phyloP scores from a whole-genome alignment of 2,888 invertebrate species.

The Steromphala cineraria region DNA sequence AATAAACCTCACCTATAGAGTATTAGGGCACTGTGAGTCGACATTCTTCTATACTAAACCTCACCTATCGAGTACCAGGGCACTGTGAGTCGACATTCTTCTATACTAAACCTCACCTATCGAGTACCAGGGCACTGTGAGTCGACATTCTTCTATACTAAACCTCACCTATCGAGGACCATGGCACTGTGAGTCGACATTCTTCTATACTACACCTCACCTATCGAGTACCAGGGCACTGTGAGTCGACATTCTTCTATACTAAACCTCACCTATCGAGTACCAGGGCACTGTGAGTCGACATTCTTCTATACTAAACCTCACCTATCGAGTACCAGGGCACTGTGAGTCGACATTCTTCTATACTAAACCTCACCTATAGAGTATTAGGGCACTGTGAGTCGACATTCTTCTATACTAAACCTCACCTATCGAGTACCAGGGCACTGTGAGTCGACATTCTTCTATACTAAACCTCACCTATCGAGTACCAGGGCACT shows the following conservation, averaged over 20 bases:
- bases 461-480: background rate
- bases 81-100: conserved; percentile 12
- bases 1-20: background rate
- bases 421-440: background rate
- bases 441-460: conserved; percentile 2
- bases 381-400: background rate
- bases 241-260: conserved; percentile 12
- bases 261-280: background rate
- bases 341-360: conserved; percentile 12
- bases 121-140: background rate
- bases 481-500: background rate
- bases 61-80: background rate
- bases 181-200: conserved; percentile 8
- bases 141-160: conserved; percentile 7
- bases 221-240: background rate
- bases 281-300: conserved; percentile 1
- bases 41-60: conserved; percentile 13
- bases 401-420: conserved; percentile 7
- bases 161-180: background rate
- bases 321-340: background rate
- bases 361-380: background rate
- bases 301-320: conserved; percentile 13
- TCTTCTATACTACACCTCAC: background rate
- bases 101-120: background rate
- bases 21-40: conserved; percentile 2